phyloP scores from a whole-genome alignment of 1,140 invertebrate genomes.

The Euglossa dilemma region DNA sequence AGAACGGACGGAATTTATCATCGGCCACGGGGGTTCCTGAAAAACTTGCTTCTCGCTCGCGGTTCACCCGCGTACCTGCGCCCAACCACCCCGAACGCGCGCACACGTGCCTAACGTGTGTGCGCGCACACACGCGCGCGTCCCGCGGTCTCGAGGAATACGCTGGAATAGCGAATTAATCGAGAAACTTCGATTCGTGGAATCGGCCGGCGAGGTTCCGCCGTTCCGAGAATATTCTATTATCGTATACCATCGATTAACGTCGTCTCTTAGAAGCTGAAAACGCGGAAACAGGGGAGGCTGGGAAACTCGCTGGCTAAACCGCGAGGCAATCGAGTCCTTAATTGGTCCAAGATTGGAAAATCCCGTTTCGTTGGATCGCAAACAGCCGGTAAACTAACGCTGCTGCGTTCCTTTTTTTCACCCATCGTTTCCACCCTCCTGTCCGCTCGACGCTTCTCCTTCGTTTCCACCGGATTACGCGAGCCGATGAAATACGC shows the following conservation, averaged over 20 bases:
- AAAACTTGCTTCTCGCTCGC: conserved; percentile 18
- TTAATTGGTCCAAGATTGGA: conserved; percentile 49
- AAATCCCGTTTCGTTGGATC: conserved; percentile 4
- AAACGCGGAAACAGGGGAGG: not conserved
- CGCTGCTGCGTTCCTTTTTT: no score
- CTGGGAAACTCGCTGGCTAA: not conserved
- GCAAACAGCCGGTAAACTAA: not conserved
- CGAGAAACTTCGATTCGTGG: conserved; percentile 1
- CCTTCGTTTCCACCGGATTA: not conserved
- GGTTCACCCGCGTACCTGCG: not conserved
- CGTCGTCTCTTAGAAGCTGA: conserved; percentile 8
- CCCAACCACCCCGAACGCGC: no score
- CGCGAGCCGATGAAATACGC: conserved; percentile 15
- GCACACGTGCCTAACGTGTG: no score
- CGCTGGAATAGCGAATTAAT: conserved; percentile 21
- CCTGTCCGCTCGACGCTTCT: not conserved
- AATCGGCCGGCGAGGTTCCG: not conserved
- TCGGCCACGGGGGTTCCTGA: not conserved
- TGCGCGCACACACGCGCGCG: not conserved
- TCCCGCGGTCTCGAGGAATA: not conserved
- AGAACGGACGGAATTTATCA: conserved; percentile 46
- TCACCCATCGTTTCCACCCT: not conserved
- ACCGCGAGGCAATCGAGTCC: conserved; percentile 39
- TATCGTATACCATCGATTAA: conserved; percentile 1
- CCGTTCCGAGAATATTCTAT: conserved; percentile 19